Base-by-base conservation (phyloP, 2,888 invertebrate species). In the Eupsilia transversa region DNA sequence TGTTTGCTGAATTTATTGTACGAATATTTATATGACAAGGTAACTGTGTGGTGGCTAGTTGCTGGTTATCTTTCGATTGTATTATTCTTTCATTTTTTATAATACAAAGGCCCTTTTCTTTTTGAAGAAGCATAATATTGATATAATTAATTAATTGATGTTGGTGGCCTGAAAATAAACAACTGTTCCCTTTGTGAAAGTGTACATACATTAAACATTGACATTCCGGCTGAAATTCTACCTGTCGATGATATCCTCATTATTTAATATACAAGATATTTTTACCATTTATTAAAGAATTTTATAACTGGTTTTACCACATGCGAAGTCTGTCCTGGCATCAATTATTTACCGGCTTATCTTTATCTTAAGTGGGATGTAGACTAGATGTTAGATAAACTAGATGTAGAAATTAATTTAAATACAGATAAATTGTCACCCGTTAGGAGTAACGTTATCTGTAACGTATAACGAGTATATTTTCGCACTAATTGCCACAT, bases 311-410 rank as follows among this genome's bases (percentile, higher is more conserved):
- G 59, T 68, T 60, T 57, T 7, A 38, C 23, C 2, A 12, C 49
- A 43, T 46, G 30, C 20, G 1, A 4, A 43, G 2, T 54, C 33
- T 2, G 33, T 61, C 38, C n/a, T 46, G 14, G 49, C n/a, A 46
- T 23, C 23, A 65, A 59, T 61, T 70, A 71, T 70, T 33, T n/a
- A 35, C 46, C 1, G 0, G 7, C 54, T 82, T 76, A 82, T 66
- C 56, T 56, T 33, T 43, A 77, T 70, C 70, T 69, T 46, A 60
- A 82, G 46, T 54, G 69, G 69, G 64, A 77, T 41, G n/a, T 77
- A 49, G 63, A 79, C 38, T 43, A 64, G 78, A 79, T 82, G 20
- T 20, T 35, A 80, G 80, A 79, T 68, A 64, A 33, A n/a, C 12
- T 54, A 3, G 7, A n/a, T n/a, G n/a, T n/a, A 41, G 38, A 56